A percentile compares a stretch with the other conserved stretches of the same genome.
These are phyloP conservation scores for Globodera rostochiensis DNA, from an alignment of 1,140 invertebrate genomes.

Conservation along the genomic window DNA sequence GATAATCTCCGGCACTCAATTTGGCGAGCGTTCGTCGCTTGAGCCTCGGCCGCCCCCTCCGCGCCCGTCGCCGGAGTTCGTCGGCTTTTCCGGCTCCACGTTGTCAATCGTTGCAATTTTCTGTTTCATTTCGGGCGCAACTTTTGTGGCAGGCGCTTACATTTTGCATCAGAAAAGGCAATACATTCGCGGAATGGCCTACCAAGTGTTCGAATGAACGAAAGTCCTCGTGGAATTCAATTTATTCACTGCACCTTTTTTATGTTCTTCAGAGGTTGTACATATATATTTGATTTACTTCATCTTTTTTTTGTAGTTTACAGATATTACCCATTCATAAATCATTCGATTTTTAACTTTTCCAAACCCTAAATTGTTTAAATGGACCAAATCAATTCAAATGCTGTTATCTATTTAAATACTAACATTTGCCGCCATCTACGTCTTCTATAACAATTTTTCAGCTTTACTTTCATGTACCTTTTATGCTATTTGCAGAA, in stretches of 20 bases:
- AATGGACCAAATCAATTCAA: not conserved
- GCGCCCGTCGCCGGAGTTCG: constrained; percentile 20
- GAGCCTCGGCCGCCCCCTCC: not conserved
- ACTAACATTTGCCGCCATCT: not conserved
- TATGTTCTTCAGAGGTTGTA: not conserved
- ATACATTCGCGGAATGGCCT: constrained; percentile 49
- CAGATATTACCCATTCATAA: not conserved
- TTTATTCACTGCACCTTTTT: not conserved
- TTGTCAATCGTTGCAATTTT: constrained; percentile 49
- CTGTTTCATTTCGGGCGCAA: constrained; percentile 42
- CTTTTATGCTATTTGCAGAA: not conserved
- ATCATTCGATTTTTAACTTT: not conserved
- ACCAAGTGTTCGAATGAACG: constrained; percentile 50
- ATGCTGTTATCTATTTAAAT: not conserved
- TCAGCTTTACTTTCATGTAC: not conserved
- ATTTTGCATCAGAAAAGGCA: constrained; percentile 48
- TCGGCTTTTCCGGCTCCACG: constrained; percentile 36
- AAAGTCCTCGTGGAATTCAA: not conserved
- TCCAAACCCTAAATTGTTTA: not conserved
- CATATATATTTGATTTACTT: not conserved
- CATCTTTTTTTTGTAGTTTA: not conserved
- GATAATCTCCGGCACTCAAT: constrained; percentile 9
- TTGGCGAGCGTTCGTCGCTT: constrained; percentile 11
- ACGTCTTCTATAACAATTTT: not conserved
- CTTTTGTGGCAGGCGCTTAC: constrained; percentile 38